A percentile compares a stretch with the other conserved stretches of the same genome.
Conservation (phyloP, 2,888 invertebrate genomes). For the Trachelus iudaicus region DNA sequence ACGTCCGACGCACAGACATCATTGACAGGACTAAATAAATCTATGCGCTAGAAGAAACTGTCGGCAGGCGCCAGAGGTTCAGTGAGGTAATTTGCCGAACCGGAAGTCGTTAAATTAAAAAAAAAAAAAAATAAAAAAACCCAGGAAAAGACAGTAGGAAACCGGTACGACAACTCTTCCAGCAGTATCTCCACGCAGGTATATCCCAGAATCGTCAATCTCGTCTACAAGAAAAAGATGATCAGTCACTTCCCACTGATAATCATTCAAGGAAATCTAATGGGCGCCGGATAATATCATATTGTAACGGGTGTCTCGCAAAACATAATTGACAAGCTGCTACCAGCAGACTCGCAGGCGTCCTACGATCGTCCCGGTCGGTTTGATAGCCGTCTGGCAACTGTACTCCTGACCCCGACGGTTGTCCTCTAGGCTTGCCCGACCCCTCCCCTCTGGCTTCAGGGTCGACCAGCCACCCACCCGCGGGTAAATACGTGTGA, state of each 20-base stretch:
- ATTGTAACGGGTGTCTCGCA: not conserved
- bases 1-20: not conserved
- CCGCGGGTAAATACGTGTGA: conserved; percentile 41
- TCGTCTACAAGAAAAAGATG: not conserved
- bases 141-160: not conserved
- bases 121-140: not conserved
- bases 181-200: not conserved
- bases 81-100: not conserved
- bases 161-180: not conserved
- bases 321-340: not conserved
- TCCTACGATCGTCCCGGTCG: not conserved
- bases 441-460: conserved; percentile 5
- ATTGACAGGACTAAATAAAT: not conserved
- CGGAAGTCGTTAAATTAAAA: not conserved
- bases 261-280: not conserved
- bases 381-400: conserved; percentile 1
- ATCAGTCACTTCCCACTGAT: not conserved
- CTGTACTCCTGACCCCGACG: not conserved
- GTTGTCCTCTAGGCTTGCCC: not conserved
- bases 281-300: not conserved
- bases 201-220: not conserved
- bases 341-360: not conserved
- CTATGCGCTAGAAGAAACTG: not conserved
- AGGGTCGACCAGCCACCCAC: conserved; percentile 3
- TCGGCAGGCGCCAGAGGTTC: not conserved